Evolutionary conservation across 1,140 invertebrate species (phyloP), one percentile per base, ranked within the genome.

Genomic region (Bradynema listronoti): DNA sequence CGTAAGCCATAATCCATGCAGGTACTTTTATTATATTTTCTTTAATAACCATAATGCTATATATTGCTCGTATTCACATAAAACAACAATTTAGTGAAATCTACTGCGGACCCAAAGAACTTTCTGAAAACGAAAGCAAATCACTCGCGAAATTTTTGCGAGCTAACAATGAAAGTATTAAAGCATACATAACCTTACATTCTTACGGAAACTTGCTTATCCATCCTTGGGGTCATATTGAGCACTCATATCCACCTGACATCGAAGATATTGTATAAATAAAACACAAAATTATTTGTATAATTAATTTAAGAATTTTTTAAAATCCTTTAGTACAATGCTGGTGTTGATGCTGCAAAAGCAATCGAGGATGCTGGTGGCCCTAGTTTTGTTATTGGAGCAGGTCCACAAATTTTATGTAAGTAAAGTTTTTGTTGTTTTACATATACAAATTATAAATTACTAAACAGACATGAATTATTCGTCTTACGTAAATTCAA

Each of bases 151-250:
- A 59, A 27, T 66, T 61, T 41, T 52, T 75, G 22, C 14, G 27
- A 5, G 24, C 34, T 16, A 34, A 72, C 9, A 66, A 60, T 2
- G 50, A 55, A 24, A 57, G 49, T 9, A 55, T 75, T 14, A 68
- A 63, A 46, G 70, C 56, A 14, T 73, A 73, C 52, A 46, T 77
- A 43, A 66, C 71, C 24, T 43, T 76, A 32, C 73, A 76, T 47
- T 70, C 73, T 7, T 77, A 63, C 54, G 68, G 66, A 42, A 79
- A 81, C 60, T 69, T 77, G 52, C 79, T 79, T 71, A 69, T 82
- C 5, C 78, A 78, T 56, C 80, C 81, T 1, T 82, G 78, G 79
- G 81, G 81, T 19, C 81, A 79, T 51, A 67, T 68, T 47, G n/a
- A 16, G 4, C 50, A 57, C 1, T 67, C 68, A 6, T 53, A 64